Percentiles rank a stretch among this genome's conserved stretches.
Conservation (phyloP, 2,113 vertebrate genomes). For the Tapirus terrestris region DNA sequence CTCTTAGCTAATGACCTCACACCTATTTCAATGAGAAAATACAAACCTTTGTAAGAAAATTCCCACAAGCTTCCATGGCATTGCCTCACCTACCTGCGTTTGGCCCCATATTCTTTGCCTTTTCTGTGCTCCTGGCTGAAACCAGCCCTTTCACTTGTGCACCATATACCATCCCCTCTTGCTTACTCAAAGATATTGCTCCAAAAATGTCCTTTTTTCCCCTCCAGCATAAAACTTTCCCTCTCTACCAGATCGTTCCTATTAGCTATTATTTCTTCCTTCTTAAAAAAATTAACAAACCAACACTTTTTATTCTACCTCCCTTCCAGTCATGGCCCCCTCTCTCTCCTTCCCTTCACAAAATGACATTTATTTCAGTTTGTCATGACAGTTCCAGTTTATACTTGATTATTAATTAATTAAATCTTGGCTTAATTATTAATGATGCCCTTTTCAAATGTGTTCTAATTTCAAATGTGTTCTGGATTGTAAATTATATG, state of each 20-base stretch:
- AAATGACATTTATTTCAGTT: slow-evolving; percentile 40
- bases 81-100: too few species aligned
- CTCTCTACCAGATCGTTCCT: background rate
- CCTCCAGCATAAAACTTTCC: background rate
- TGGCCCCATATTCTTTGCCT: background rate
- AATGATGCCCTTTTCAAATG: slow-evolving; percentile 66
- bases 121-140: background rate
- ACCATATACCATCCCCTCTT: background rate
- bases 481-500: background rate
- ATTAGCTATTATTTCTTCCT: background rate
- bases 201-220: background rate
- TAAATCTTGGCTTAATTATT: slow-evolving; percentile 61
- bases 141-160: background rate
- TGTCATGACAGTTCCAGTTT: background rate
- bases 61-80: background rate
- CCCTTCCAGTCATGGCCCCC: background rate
- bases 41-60: background rate
- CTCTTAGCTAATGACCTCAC: background rate
- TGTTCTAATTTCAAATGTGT: background rate
- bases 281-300: background rate
- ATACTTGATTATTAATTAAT: slow-evolving; percentile 52
- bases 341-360: background rate
- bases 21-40: background rate
- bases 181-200: background rate
- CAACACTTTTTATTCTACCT: background rate